Base-by-base conservation (phyloP, 64 coral and sea anemone species). In the Astreopora myriophthalma region DNA sequence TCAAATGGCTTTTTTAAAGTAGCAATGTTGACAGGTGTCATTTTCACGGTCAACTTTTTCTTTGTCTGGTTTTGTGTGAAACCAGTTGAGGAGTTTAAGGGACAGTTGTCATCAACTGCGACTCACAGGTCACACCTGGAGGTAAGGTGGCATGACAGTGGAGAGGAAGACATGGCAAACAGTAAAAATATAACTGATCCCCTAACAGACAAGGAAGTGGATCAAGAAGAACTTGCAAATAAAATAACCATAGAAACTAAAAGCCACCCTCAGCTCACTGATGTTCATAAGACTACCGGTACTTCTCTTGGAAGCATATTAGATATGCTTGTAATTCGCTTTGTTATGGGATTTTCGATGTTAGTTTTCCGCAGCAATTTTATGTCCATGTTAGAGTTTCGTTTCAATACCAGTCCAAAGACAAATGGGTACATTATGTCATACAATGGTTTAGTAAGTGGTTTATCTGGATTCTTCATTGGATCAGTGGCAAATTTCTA, bases 351-450 rank as follows among this genome's bases (percentile, higher is more conserved):
- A 4, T 90, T 99, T 76, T 85, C 90, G 7, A 99, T 99, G 97
- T 75, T 99, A 58, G 71, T 99, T 40, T 99, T 93, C 20, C 83
- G 97, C n/a, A 94, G 90, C 51, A 99, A 99, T 38, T 93, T 93
- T 62, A 93, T 91, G 11, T 67, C 94, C 49, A 85, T 99, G 75
- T 73, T 99, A 24, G 97, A 99, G 48, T 95, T 87, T 17, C 94
- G 92, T 20, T 96, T 93, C 31, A 69, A 95, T 24, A 96, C 94
- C 6, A 82, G 71, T 38, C 89, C 97, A 32, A 99, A 99, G 63
- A 93, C 76, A 0, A 93, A 90, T 84, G 97, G 97, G 3, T 99
- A 95, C 75, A 95, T 96, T 31, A 96, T 95, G 52, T 99, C 97
- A 3, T 99, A 76, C 60, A 95, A 93, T 91, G 94, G 94, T 2